phyloP scores from a whole-genome alignment of 2,797 vertebrate genomes.

The Paratrypauchen microcephalus region DNA sequence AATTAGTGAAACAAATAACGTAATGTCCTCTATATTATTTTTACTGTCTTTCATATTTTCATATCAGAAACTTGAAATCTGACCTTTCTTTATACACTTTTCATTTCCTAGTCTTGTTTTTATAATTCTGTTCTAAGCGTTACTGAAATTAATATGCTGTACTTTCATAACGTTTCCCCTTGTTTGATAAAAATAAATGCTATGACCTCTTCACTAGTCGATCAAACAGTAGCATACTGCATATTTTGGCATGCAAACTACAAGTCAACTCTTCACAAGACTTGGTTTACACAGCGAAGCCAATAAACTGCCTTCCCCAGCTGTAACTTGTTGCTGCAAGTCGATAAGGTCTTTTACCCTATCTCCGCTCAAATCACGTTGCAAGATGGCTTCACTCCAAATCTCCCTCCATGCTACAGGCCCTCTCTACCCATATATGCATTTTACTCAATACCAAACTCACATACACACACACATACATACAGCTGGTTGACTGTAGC shows the following conservation, averaged over 20 bases:
- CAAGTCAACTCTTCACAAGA: background rate
- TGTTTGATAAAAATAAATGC: background rate
- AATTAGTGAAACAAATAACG: background rate
- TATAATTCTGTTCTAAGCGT: background rate
- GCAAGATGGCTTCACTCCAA: conserved; percentile 74
- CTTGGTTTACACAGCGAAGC: conserved; percentile 5
- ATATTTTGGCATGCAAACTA: conserved; percentile 4
- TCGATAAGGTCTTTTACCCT: conserved; percentile 61
- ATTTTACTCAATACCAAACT: conserved; percentile 48
- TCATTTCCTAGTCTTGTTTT: no score
- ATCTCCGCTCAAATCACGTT: conserved; percentile 51
- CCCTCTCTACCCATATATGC: conserved; percentile 66
- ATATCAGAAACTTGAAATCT: background rate
- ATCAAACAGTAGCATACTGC: background rate
- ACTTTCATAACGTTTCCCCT: background rate
- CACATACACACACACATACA: conserved; percentile 32
- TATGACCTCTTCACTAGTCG: background rate
- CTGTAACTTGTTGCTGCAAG: conserved; percentile 59
- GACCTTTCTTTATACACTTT: background rate
- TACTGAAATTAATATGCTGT: background rate
- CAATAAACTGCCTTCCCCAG: conserved; percentile 11
- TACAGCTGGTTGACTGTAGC: conserved; percentile 30
- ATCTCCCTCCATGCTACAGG: conserved; percentile 68
- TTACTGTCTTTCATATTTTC: no score
- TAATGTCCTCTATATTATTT: background rate